Conservation (phyloP, 2,797 vertebrate species). For the Parauchenoglanis ngamensis region DNA sequence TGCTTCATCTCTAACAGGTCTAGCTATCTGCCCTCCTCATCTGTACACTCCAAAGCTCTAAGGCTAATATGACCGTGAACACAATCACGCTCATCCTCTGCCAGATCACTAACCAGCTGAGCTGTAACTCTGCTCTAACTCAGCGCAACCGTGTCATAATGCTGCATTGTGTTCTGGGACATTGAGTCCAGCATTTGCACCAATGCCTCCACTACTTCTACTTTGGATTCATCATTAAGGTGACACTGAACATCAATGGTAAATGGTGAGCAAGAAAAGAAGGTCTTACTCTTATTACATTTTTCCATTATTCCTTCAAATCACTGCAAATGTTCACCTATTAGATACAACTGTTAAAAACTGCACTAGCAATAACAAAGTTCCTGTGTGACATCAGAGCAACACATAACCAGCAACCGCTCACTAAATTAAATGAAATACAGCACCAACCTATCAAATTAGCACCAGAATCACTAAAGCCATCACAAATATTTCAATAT, state of each 20-base stretch:
- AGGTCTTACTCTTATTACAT: not conserved
- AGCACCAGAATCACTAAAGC: not conserved
- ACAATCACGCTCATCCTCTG: not conserved
- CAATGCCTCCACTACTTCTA: not conserved
- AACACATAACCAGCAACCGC: not conserved
- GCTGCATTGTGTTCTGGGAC: not conserved
- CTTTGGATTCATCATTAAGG: not conserved
- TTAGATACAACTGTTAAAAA: not conserved
- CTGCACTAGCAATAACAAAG: not conserved
- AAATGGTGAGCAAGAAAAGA: not conserved
- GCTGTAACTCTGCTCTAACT: not conserved
- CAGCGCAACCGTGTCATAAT: too few relatives aligned
- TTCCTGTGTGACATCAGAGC: not conserved
- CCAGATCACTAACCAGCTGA: not conserved
- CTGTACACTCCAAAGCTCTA: not conserved
- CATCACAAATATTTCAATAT: not conserved
- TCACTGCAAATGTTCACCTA: not conserved
- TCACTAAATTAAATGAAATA: not conserved
- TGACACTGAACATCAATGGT: not conserved
- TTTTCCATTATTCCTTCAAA: not conserved
- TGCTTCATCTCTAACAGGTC: not conserved
- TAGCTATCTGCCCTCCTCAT: not conserved
- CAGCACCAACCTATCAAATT: not conserved
- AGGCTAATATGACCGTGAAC: not conserved
- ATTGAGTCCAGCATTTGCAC: not conserved